Evolutionary conservation across 2,888 invertebrate genomes (phyloP), one percentile per base, ranked within the genome.

Genomic region (Melanostoma scalare): DNA sequence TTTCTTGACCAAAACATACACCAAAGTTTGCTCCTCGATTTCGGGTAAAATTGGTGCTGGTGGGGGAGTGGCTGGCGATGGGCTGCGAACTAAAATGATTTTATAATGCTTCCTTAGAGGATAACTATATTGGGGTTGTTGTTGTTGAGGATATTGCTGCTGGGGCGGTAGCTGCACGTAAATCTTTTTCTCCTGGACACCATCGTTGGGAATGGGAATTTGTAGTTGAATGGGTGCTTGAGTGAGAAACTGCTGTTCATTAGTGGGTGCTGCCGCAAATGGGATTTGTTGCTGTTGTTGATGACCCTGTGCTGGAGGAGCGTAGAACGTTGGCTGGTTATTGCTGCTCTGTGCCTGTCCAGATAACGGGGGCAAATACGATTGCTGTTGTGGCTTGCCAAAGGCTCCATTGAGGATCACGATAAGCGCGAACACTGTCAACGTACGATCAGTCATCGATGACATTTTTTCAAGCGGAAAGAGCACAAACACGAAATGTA

Each of bases 121-220:
- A 3, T 88, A 94, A 92, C 52, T 95, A 50, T 77, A 84, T 60
- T 80, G 84, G 93, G 71, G 94, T 94, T 44, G 94, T 92, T 60
- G 20, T 10, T 85, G 93, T 92, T 60, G 67, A 3, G 72, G 74
- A 33, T 77, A 69, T n/a, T 80, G 74, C 63, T 80, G 85, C 40
- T 95, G 95, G 9, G 96, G 96, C 33, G 96, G 96, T 33, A 96
- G 96, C 89, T 96, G 96, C 6, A 96, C 96, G 92, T 96, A 96
- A 3, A 96, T 96, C 89, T 96, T 96, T 88, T 96, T 96, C 91
- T 96, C 96, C 88, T 95, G 94, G 79, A 95, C 93, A 88, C 95
- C 92, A 68, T 85, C 71, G 46, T 86, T 80, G 61, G 76, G 74
- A 20, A 80, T 85, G 6, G 85, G 86, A 63, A 86, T 67, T 56